A percentile compares a stretch with the other conserved stretches of the same genome.
phyloP scores from a whole-genome alignment of 1,140 invertebrate species.

The Drosophila pruinosa region DNA sequence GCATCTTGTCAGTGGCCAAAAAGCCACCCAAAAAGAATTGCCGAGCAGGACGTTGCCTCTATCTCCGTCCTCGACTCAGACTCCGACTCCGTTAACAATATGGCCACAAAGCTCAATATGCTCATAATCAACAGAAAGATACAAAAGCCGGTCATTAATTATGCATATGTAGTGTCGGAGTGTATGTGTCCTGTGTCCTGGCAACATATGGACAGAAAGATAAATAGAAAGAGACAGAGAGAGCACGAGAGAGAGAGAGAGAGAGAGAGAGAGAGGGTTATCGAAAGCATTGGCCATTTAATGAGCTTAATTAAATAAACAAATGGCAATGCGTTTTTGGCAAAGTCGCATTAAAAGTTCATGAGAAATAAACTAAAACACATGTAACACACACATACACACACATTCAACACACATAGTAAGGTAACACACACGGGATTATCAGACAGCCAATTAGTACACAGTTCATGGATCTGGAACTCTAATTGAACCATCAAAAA shows the following conservation, averaged over 20 bases:
- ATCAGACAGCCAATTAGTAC: constrained; percentile 21
- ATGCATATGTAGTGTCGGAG: constrained; percentile 50
- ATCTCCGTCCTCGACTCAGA: background rate
- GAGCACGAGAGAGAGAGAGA: background rate
- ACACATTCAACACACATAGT: background rate
- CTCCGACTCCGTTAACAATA: constrained; percentile 41
- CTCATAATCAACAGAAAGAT: constrained; percentile 53
- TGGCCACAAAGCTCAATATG: constrained; percentile 67
- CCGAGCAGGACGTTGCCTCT: too few species aligned
- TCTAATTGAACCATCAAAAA: background rate
- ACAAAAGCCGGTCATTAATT: constrained; percentile 67
- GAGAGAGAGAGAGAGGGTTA: background rate
- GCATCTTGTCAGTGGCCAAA: constrained; percentile 2
- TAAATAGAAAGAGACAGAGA: constrained; percentile 6
- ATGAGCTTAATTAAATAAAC: constrained; percentile 77
- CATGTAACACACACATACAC: constrained; percentile 5
- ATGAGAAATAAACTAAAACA: constrained; percentile 47
- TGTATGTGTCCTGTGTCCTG: constrained; percentile 3
- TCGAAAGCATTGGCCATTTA: constrained; percentile 50
- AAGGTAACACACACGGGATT: constrained; percentile 10
- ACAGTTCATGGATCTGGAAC: background rate
- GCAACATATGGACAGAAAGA: constrained; percentile 25
- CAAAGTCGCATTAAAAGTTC: constrained; percentile 60
- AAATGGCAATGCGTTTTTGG: constrained; percentile 59
- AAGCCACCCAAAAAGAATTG: constrained; percentile 29